phyloP scores from a whole-genome alignment of 1,140 invertebrate genomes.

The Lethocerus indicus region DNA sequence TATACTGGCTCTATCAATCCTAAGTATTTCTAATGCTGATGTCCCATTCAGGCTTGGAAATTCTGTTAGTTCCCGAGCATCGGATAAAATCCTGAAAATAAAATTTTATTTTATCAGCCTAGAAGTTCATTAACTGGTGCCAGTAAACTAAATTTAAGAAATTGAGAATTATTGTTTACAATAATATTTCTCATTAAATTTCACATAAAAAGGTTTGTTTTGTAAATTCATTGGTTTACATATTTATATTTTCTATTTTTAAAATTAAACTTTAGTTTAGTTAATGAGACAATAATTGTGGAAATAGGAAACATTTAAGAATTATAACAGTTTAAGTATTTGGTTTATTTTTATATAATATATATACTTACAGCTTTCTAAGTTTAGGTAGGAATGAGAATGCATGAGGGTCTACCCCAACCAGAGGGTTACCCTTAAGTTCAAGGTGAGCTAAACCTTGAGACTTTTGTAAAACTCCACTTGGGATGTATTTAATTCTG shows the following conservation, averaged over 20 bases:
- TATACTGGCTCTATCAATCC: conserved; percentile 64
- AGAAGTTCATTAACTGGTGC: too few species aligned
- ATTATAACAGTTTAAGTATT: neutral
- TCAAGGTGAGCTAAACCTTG: conserved; percentile 42
- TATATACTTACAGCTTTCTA: conserved; percentile 48
- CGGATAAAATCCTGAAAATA: conserved; percentile 60
- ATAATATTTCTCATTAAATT: too few species aligned
- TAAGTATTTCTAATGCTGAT: conserved; percentile 53
- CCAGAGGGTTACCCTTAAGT: conserved; percentile 50
- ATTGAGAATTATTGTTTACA: too few species aligned
- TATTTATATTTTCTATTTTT: too few species aligned
- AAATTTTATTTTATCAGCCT: too few species aligned
- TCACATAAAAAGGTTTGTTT: too few species aligned
- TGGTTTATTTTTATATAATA: too few species aligned
- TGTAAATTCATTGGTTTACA: too few species aligned
- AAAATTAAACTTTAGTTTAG: too few species aligned
- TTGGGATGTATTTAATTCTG: conserved; percentile 40
- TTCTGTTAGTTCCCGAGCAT: conserved; percentile 52
- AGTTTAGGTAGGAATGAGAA: conserved; percentile 45
- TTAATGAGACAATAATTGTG: too few species aligned
- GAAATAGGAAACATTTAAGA: too few species aligned
- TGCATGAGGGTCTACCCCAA: conserved; percentile 39
- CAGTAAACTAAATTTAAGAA: too few species aligned
- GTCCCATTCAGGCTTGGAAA: conserved; percentile 73
- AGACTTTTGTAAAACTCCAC: conserved; percentile 36